Conservation (phyloP, 2,797 vertebrate genomes). For the Selene dorsalis region DNA sequence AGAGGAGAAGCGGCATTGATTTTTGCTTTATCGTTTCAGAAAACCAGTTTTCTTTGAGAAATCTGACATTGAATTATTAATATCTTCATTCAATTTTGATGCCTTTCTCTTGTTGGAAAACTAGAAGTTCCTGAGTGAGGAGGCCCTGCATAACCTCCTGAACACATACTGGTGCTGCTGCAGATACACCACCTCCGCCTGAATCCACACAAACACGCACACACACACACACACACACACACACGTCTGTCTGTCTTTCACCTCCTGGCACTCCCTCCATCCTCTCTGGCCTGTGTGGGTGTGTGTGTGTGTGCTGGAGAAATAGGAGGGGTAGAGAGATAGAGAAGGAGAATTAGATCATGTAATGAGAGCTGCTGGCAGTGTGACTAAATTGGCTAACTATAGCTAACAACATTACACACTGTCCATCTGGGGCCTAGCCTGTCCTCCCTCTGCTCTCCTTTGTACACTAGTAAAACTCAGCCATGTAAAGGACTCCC, state of each 20-base stretch:
- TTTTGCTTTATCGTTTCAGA: slow-evolving; percentile 80
- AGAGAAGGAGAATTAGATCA: slow-evolving; percentile 83
- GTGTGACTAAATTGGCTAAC: slow-evolving; percentile 82
- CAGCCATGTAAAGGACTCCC: slow-evolving; percentile 70
- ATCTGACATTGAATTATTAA: slow-evolving; percentile 86
- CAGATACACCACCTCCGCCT: slow-evolving; percentile 54
- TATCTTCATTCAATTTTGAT: slow-evolving; percentile 87
- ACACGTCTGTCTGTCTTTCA: slow-evolving; percentile 68
- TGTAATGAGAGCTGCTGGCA: slow-evolving; percentile 85
- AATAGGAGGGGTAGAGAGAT: slow-evolving; percentile 66
- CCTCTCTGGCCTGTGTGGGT: slow-evolving; percentile 74
- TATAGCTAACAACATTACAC: slow-evolving; percentile 86
- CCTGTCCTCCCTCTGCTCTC: slow-evolving; percentile 76
- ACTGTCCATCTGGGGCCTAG: slow-evolving; percentile 84
- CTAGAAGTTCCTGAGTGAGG: slow-evolving; percentile 77
- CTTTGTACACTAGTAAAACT: slow-evolving; percentile 71
- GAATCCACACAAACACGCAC: slow-evolving; percentile 13
- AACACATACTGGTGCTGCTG: slow-evolving; percentile 47
- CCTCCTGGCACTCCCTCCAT: slow-evolving; percentile 68
- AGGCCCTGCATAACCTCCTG: slow-evolving; percentile 59
- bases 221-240: slow-evolving; percentile 33
- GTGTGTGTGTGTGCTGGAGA: slow-evolving; percentile 62
- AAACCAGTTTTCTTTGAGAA: slow-evolving; percentile 83
- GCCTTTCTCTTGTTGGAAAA: slow-evolving; percentile 79
- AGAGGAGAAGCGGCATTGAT: slow-evolving; percentile 78